Evolutionary conservation across 2,113 vertebrate genomes (phyloP).

Genomic region (Castor canadensis): DNA sequence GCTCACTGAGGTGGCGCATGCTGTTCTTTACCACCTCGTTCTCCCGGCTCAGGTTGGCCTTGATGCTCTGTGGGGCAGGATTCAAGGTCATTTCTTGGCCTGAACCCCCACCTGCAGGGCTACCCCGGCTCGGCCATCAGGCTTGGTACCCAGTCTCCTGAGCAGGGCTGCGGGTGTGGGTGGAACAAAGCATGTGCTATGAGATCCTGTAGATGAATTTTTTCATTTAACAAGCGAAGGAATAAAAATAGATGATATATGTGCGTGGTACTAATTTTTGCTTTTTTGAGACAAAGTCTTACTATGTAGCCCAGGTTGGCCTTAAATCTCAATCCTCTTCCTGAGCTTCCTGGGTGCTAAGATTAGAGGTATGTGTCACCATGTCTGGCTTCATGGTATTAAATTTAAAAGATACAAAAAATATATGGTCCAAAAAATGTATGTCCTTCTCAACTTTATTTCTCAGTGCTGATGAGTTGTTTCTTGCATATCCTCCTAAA

Average conservation of each 20-base stretch:
- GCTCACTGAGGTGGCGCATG: constrained; percentile 89
- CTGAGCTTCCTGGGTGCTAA: no score
- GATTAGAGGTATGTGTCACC: no score
- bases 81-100: background rate
- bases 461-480: background rate
- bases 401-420: background rate
- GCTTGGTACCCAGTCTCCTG: background rate
- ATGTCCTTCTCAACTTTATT: background rate
- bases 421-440: background rate
- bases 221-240: background rate
- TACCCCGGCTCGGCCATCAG: background rate
- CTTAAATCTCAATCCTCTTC: no score
- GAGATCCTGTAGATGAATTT: background rate
- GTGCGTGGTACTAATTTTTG: background rate
- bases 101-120: background rate
- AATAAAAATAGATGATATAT: background rate
- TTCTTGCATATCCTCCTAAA: background rate
- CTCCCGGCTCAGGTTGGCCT: constrained; percentile 95
- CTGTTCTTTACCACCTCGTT: constrained; percentile 95
- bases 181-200: background rate
- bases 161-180: background rate
- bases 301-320: no score
- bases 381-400: no score
- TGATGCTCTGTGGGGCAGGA: constrained; percentile 89
- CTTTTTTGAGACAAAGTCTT: no score